Conservation (phyloP, 1,140 invertebrate species). For the Liolophura sinensis region DNA sequence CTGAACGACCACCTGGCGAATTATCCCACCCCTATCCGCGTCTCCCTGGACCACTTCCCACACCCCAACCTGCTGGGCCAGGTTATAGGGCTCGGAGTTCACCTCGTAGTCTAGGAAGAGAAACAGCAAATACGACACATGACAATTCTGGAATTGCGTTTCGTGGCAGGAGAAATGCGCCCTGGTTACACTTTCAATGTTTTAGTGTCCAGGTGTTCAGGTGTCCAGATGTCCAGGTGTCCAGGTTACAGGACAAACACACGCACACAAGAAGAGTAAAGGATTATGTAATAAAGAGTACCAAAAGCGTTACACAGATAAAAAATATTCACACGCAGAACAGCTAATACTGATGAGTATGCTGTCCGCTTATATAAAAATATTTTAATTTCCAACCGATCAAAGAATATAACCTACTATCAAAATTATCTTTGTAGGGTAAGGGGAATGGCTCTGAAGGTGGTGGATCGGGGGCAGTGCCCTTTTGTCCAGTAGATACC, state of each 20-base stretch:
- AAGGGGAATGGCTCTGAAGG: slow-evolving; percentile 44
- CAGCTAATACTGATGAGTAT: too few relatives aligned
- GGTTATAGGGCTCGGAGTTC: slow-evolving; percentile 46
- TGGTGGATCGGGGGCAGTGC: slow-evolving; percentile 35
- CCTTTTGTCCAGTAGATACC: slow-evolving; percentile 36
- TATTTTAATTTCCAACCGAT: neutral
- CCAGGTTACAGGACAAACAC: too few relatives aligned
- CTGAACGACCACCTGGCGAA: slow-evolving; percentile 43
- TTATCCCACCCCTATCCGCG: slow-evolving; percentile 29
- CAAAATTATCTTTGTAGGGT: slow-evolving; percentile 53
- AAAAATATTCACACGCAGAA: too few relatives aligned
- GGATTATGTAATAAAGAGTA: too few relatives aligned
- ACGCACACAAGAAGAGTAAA: too few relatives aligned
- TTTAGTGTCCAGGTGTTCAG: too few relatives aligned
- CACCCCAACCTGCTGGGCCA: slow-evolving; percentile 48
- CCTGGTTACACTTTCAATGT: too few relatives aligned
- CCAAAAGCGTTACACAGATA: too few relatives aligned
- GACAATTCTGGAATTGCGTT: too few relatives aligned
- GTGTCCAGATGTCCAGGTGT: too few relatives aligned
- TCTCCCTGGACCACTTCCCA: slow-evolving; percentile 42
- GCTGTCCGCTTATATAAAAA: neutral
- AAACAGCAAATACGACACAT: neutral
- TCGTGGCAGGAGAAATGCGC: too few relatives aligned
- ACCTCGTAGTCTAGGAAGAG: slow-evolving; percentile 36
- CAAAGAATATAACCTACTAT: slow-evolving; percentile 35